phyloP scores from a whole-genome alignment of 2,113 vertebrate genomes.

The Daboia siamensis region DNA sequence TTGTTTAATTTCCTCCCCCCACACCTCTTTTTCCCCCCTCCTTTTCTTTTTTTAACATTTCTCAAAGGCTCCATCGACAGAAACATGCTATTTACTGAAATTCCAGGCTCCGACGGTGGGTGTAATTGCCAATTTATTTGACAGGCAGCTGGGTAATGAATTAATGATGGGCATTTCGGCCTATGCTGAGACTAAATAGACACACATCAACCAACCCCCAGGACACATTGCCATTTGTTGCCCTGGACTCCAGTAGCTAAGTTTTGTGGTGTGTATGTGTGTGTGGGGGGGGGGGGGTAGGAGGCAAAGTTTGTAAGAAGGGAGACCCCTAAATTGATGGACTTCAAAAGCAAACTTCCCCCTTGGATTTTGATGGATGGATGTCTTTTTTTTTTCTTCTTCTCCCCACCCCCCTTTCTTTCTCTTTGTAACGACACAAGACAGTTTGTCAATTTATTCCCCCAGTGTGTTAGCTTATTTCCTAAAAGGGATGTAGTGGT shows the following conservation, averaged over 20 bases:
- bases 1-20: slow-evolving; percentile 67
- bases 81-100: slow-evolving; percentile 96
- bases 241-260: slow-evolving; percentile 78
- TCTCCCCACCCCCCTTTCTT: neutral
- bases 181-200: slow-evolving; percentile 93
- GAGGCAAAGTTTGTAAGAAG: slow-evolving; percentile 52
- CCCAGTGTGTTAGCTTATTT: slow-evolving; percentile 65
- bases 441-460: slow-evolving; percentile 87
- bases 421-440: slow-evolving; percentile 67
- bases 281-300: slow-evolving; percentile 46
- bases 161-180: slow-evolving; percentile 99
- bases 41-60: slow-evolving; percentile 67
- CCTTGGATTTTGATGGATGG: slow-evolving; percentile 76
- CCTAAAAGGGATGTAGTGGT: neutral
- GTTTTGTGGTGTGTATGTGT: slow-evolving; percentile 55
- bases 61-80: slow-evolving; percentile 80
- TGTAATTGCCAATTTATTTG: slow-evolving; percentile 99
- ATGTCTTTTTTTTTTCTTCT: no score
- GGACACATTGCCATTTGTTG: slow-evolving; percentile 85
- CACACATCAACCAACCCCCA: slow-evolving; percentile 83
- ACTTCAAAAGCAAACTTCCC: slow-evolving; percentile 72
- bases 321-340: slow-evolving; percentile 57
- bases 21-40: neutral
- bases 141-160: slow-evolving; percentile 99
- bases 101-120: slow-evolving; percentile 79